Conservation (phyloP, 2,797 vertebrate species). For the Prionace glauca region DNA sequence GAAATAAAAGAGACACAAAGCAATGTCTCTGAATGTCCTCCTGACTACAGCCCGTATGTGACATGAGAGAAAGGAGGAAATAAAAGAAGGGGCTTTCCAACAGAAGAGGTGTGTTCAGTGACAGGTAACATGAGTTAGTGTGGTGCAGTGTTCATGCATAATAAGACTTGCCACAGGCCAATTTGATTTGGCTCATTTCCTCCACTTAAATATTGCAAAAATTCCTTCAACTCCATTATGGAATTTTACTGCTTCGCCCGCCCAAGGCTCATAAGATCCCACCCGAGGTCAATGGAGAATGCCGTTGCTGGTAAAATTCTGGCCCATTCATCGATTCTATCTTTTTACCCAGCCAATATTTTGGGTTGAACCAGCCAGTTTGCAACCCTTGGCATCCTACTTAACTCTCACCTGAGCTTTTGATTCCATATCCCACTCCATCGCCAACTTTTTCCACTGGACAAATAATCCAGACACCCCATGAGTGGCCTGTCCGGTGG, state of each 20-base stretch:
- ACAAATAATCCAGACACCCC: too few species aligned
- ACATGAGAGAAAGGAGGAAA: neutral
- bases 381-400: neutral
- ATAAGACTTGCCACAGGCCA: neutral
- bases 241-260: too few species aligned
- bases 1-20: conserved; percentile 43
- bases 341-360: neutral
- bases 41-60: neutral
- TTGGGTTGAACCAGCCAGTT: neutral
- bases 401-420: neutral
- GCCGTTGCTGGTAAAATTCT: too few species aligned
- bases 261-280: too few species aligned
- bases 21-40: neutral
- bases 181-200: neutral
- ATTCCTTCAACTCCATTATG: neutral
- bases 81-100: neutral
- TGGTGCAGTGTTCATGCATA: neutral
- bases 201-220: neutral
- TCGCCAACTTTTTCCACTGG: neutral
- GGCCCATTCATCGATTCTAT: neutral
- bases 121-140: neutral
- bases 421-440: neutral
- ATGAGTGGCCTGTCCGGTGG: too few species aligned
- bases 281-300: too few species aligned
- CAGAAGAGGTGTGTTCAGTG: neutral